Base-by-base conservation (phyloP, 2,888 invertebrate genomes). In the Nemapogon koenigi region DNA sequence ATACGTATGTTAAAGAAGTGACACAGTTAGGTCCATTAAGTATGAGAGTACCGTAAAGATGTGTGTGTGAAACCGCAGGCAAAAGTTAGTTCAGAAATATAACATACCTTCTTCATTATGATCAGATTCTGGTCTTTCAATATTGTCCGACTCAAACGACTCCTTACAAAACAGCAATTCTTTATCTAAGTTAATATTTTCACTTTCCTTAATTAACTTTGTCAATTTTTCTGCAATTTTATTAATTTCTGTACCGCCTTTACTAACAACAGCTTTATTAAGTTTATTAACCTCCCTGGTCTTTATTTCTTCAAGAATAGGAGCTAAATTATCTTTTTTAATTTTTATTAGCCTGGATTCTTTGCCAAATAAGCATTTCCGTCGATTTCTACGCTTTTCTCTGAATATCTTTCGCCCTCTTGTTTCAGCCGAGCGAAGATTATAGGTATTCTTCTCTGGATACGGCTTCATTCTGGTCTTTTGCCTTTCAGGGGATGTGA, bases 201-300 rank as follows among this genome's bases (percentile, higher is more conserved):
- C 56, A 4, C 48, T 62, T 3, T 46, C 58, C 31, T 56, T 59
- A 19, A 72, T 63, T 37, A 75, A 45, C 39, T 58, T 69, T 48
- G 68, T 73, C 22, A 78, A 48, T 47, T 76, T 78, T 48, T 75
- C 78, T 0, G 78, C 78, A 17, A 78, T 78, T 48, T 73, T 75
- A 44, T 73, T 68, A 16, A 78, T 78, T 45, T 71, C 75, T n/a
- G 47, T 47, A 3, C 59, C 57, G 19, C 57, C 62, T 49, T 58
- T 65, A 37, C 50, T 55, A 11, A 48, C 48, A 4, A 46, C 42
- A 13, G 8, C 13, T 13, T 13, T 29, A 8, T 19, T 7, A 6
- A 16, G 19, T 41, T 67, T 71, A 15, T 66, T 39, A 0, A 65
- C 60, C 26, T 72, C 69, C 13, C 69, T 53, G 35, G 49, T 65